Evolutionary conservation across 2,113 vertebrate species (phyloP).

Genomic region (Stegastes partitus): DNA sequence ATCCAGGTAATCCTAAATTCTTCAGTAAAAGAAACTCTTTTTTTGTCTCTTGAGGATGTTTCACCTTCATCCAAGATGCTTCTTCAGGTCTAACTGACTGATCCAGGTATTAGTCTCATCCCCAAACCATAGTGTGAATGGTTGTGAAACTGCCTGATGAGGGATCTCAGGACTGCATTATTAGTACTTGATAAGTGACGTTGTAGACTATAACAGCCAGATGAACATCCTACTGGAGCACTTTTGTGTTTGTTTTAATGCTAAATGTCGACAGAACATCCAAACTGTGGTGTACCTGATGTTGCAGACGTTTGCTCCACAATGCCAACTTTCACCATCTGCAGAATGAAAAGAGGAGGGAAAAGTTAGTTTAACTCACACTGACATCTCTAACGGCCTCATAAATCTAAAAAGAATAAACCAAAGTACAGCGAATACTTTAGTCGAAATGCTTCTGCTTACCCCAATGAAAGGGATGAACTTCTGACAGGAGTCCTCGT

Average conservation of each 20-base stretch:
- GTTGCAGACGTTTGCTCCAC: slow-evolving; percentile 94
- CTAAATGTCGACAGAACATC: neutral
- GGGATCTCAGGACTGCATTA: too few species aligned
- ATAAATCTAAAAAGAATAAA: neutral
- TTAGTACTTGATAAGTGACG: too few species aligned
- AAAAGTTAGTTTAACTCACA: neutral
- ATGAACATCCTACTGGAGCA: too few species aligned
- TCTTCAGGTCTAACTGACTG: too few species aligned
- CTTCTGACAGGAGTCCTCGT: slow-evolving; percentile 97
- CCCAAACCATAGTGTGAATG: too few species aligned
- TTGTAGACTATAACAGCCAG: too few species aligned
- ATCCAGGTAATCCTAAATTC: neutral
- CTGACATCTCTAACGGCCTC: too few species aligned
- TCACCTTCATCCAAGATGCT: too few species aligned
- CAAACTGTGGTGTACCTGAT: slow-evolving; percentile 85
- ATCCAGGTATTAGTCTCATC: too few species aligned
- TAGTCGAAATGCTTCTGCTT: slow-evolving; percentile 70
- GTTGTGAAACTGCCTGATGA: too few species aligned
- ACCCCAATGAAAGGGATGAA: slow-evolving; percentile 98
- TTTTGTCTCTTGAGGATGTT: too few species aligned
- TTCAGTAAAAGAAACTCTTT: too few species aligned
- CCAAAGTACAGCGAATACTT: neutral
- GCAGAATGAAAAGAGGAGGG: slow-evolving; percentile 23
- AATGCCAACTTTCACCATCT: slow-evolving; percentile 98
- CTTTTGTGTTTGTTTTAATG: neutral